Base-by-base conservation (phyloP, 2,888 invertebrate species). In the Callimorpha dominula region DNA sequence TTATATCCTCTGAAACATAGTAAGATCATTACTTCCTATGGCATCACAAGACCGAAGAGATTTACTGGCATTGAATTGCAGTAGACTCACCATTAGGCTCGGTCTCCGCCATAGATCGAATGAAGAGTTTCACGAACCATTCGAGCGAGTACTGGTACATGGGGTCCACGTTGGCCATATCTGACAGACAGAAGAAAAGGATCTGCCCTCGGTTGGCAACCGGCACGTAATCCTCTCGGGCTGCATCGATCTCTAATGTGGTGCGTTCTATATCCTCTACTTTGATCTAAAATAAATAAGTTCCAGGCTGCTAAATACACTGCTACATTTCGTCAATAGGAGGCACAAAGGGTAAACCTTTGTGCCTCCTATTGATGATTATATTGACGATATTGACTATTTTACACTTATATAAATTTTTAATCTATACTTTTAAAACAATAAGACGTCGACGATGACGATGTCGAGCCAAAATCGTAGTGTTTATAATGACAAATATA, bases 91-190 rank as follows among this genome's bases (percentile, higher is more conserved):
- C 96, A 76, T 97, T 96, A 76, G 97, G 96, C 81, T 97, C 97
- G 0, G 97, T 96, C 79, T 96, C 96, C 0, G 97, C 96, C 96
- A 98, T 98, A 83, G 97, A 97, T 72, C 96, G 96, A 15, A 97
- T 92, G 89, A 98, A 98, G 69, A 99, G 97, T 78, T 97, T 97
- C 83, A 98, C 97, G 89, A 98, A 99, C 99, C 99, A 99, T 86
- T 98, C 98, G 31, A 99, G 95, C 0, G 99, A 99, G 92, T 99
- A 99, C 91, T 99, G 99, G 92, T 99, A 99, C 99, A 99, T 99
- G 17, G 98, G 98, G 91, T 99, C 99, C 46, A 99, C 97, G 85
- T 97, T 97, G 63, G 98, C 97, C 89, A 99, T 96, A 88, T 99
- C 98, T 0, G 97, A 97, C 15, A 99, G 96, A 67, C 98, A 98